Percentiles rank a stretch among this genome's conserved stretches.
phyloP scores from a whole-genome alignment of 1,140 invertebrate species.

The Saccostrea cuccullata region DNA sequence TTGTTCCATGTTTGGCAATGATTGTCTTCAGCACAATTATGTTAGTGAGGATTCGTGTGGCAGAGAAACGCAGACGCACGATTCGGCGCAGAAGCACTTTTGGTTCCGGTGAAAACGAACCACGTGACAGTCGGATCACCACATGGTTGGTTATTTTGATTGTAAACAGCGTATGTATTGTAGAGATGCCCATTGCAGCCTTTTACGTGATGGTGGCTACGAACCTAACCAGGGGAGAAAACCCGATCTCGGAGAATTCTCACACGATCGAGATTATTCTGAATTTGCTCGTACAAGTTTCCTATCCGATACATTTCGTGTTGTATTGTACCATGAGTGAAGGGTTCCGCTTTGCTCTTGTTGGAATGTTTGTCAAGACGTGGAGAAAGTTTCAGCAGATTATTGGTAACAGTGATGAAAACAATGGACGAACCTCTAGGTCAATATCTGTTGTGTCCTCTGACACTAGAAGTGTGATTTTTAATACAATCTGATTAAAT shows the following conservation, averaged over 20 bases:
- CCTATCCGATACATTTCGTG: conserved; percentile 41
- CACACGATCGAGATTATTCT: conserved; percentile 4
- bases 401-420: background rate
- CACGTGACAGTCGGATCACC: conserved; percentile 45
- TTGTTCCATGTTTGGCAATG: conserved; percentile 32
- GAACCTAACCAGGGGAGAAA: conserved; percentile 2
- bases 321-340: conserved; percentile 38
- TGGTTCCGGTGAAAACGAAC: conserved; percentile 18
- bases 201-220: conserved; percentile 38
- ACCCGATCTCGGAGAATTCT: conserved; percentile 21
- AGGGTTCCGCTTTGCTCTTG: conserved; percentile 30
- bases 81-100: conserved; percentile 7
- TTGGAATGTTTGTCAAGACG: background rate
- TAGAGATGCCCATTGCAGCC: conserved; percentile 40
- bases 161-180: conserved; percentile 33
- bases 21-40: conserved; percentile 37
- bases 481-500: conserved; percentile 23
- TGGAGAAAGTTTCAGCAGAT: background rate
- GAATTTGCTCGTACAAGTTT: conserved; percentile 36
- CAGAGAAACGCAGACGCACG: conserved; percentile 30
- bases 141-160: conserved; percentile 45
- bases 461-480: conserved; percentile 32
- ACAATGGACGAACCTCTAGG: conserved; percentile 1
- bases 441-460: background rate
- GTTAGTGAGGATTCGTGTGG: conserved; percentile 37